phyloP scores from a whole-genome alignment of 2,888 invertebrate genomes.

The Microplitis deprimator region DNA sequence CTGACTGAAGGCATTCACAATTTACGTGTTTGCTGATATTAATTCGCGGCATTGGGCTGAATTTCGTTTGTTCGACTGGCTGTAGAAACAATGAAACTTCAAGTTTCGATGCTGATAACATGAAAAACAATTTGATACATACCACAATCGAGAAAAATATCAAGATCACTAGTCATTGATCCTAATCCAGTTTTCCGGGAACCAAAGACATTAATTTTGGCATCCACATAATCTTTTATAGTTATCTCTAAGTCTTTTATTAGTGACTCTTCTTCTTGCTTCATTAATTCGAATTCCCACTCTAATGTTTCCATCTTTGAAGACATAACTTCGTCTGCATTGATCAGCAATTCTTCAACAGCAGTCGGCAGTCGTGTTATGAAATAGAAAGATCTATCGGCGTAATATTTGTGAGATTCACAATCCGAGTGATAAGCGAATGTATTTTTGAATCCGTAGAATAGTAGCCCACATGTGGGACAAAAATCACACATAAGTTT shows the following conservation, averaged over 20 bases:
- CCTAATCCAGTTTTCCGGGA: slow-evolving; percentile 75
- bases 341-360: slow-evolving; percentile 22
- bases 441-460: slow-evolving; percentile 39
- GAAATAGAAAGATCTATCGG: slow-evolving; percentile 18
- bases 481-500: slow-evolving; percentile 46
- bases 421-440: slow-evolving; percentile 27
- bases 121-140: slow-evolving; percentile 38
- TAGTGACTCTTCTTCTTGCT: slow-evolving; percentile 44
- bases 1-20: too few species aligned
- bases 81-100: too few species aligned
- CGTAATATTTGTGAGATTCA: slow-evolving; percentile 18
- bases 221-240: slow-evolving; percentile 50
- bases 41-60: too few species aligned
- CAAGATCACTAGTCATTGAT: slow-evolving; percentile 58
- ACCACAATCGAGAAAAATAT: slow-evolving; percentile 64
- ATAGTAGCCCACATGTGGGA: slow-evolving; percentile 38
- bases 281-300: slow-evolving; percentile 35
- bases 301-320: slow-evolving; percentile 49
- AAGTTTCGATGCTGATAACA: background rate
- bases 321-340: slow-evolving; percentile 45
- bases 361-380: slow-evolving; percentile 23
- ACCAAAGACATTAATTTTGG: slow-evolving; percentile 75
- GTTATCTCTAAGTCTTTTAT: slow-evolving; percentile 50
- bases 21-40: too few species aligned
- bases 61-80: too few species aligned